phyloP scores from a whole-genome alignment of 2,797 vertebrate species.

The Lithobates pipiens region DNA sequence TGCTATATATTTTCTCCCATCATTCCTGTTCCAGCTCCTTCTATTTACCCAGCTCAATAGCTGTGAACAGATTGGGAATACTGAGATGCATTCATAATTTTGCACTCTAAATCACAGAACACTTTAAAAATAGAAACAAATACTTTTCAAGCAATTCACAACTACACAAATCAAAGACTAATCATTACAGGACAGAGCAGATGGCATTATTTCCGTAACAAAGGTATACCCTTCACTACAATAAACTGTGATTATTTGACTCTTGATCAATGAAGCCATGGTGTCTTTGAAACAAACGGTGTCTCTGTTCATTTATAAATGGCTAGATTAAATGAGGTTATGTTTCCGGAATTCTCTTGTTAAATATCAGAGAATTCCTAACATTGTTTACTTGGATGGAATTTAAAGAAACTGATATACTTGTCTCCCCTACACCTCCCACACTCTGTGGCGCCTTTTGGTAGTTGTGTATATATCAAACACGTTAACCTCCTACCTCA shows the following conservation, averaged over 20 bases:
- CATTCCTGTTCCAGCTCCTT: no score
- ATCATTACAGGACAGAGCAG: background rate
- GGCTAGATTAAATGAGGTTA: background rate
- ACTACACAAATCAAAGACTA: background rate
- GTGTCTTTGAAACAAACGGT: background rate
- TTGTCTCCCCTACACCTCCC: background rate
- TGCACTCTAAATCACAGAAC: background rate
- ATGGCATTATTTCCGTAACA: background rate
- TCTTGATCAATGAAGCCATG: background rate
- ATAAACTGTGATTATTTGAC: background rate
- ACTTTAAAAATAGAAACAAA: background rate
- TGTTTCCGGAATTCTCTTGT: background rate
- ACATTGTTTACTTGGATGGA: background rate
- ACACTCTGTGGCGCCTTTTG: background rate
- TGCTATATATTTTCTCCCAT: no score
- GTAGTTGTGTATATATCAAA: background rate
- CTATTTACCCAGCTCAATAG: no score
- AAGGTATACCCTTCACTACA: background rate
- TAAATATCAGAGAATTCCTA: background rate
- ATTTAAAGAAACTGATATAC: background rate
- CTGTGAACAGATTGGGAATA: no score
- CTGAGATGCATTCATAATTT: background rate
- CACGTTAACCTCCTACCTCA: background rate
- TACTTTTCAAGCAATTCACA: background rate
- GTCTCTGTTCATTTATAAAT: conserved; percentile 7